These are phyloP conservation scores for Zootoca vivipara DNA, from an alignment of 2,113 vertebrate species.

Conservation along the genomic window DNA sequence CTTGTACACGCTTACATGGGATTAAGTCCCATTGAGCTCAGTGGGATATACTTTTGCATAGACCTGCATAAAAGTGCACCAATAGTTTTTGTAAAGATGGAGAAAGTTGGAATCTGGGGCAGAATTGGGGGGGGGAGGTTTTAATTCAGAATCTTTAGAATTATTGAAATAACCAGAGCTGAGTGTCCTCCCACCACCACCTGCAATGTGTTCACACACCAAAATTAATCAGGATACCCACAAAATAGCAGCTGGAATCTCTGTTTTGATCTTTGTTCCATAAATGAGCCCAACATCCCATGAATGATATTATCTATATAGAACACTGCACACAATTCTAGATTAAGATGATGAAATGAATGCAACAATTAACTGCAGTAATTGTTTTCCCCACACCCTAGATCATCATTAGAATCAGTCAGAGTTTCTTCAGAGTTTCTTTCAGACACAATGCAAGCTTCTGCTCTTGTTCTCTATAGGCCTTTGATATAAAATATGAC, in stretches of 20 bases:
- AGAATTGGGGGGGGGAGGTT: background rate
- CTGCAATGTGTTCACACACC: background rate
- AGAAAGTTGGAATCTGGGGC: background rate
- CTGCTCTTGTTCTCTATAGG: background rate
- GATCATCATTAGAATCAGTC: background rate
- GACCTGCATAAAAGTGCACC: no score
- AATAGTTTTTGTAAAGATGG: background rate
- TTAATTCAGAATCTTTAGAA: background rate
- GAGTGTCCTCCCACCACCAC: no score
- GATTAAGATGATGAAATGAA: background rate
- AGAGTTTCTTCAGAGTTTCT: background rate
- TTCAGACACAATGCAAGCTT: background rate
- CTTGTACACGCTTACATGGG: no score
- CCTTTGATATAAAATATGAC: background rate
- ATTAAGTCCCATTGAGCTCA: no score
- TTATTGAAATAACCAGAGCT: background rate
- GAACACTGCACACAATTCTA: background rate
- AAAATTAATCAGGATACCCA: background rate
- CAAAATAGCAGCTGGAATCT: background rate
- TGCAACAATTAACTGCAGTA: constrained; percentile 1
- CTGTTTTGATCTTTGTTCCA: background rate
- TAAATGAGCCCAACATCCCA: background rate
- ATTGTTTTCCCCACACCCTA: background rate
- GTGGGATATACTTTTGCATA: no score
- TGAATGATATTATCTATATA: constrained; percentile 14